A percentile compares a stretch with the other conserved stretches of the same genome.
These are phyloP conservation scores for Sphaerodactylus townsendi DNA, from an alignment of 2,113 vertebrate genomes.

Conservation along the genomic window DNA sequence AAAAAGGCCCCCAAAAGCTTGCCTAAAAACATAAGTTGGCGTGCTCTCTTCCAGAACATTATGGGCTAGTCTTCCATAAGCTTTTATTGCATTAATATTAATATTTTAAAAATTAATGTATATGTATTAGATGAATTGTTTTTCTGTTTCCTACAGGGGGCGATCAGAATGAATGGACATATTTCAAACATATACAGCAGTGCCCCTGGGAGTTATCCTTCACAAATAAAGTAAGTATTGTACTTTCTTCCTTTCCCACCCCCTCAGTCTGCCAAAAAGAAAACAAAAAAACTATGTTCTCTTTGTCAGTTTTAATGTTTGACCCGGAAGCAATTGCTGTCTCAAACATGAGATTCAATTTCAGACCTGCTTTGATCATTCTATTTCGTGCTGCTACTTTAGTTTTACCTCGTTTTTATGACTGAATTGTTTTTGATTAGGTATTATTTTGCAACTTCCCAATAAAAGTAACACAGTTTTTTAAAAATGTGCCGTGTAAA, in stretches of 20 bases:
- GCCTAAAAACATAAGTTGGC: not conserved
- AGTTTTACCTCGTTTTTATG: no score
- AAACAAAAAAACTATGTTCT: not conserved
- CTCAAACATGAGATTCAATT: not conserved
- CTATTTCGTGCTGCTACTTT: no score
- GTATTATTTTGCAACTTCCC: no score
- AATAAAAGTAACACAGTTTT: no score
- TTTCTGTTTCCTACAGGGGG: not conserved
- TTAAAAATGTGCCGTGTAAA: no score
- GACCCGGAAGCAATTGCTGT: not conserved
- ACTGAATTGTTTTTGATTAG: no score
- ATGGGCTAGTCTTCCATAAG: not conserved
- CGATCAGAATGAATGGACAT: conserved; percentile 74
- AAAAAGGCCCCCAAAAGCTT: no score
- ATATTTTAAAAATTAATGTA: no score
- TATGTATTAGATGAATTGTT: conserved; percentile 17
- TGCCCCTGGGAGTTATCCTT: conserved; percentile 70
- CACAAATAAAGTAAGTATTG: conserved; percentile 77
- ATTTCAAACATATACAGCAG: conserved; percentile 69
- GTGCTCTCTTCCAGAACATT: no score
- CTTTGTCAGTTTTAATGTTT: not conserved
- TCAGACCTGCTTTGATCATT: not conserved
- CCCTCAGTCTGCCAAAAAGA: not conserved
- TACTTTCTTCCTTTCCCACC: not conserved
- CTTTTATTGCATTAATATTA: not conserved